These are phyloP conservation scores for Gari tellinella DNA, from an alignment of 2,888 invertebrate genomes.

Conservation along the genomic window DNA sequence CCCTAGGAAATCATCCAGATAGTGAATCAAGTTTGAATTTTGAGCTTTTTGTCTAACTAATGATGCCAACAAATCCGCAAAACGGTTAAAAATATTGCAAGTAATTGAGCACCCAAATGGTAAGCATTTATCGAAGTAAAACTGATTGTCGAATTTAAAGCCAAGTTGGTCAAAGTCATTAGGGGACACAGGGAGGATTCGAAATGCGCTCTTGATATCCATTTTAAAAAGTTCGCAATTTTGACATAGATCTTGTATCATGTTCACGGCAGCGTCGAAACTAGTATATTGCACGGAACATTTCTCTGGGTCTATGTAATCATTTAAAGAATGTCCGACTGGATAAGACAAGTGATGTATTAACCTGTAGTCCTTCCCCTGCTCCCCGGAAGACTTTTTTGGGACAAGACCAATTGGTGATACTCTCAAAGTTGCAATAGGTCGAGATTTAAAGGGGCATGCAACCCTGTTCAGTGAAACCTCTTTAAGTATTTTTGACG, in stretches of 20 bases:
- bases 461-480: conserved; percentile 15
- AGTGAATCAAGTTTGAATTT: conserved; percentile 2
- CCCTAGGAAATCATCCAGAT: conserved; percentile 16
- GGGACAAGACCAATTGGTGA: conserved; percentile 39
- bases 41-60: too few relatives aligned
- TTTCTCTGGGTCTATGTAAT: conserved; percentile 30
- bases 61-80: background rate
- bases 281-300: conserved; percentile 49
- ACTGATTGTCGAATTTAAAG: background rate
- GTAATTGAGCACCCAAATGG: conserved; percentile 1
- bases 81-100: conserved; percentile 11
- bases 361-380: conserved; percentile 17
- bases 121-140: background rate
- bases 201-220: conserved; percentile 41
- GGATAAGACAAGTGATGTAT: conserved; percentile 46
- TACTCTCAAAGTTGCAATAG: conserved; percentile 16
- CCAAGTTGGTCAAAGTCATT: conserved; percentile 2
- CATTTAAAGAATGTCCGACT: conserved; percentile 26
- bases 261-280: conserved; percentile 42
- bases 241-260: conserved; percentile 35
- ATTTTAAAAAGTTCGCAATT: conserved; percentile 30
- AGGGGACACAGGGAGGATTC: conserved; percentile 26
- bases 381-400: conserved; percentile 29
- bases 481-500: conserved; percentile 12
- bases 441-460: conserved; percentile 22